Base-by-base conservation (phyloP, 1,140 invertebrate genomes). In the Drosophila novamexicana region DNA sequence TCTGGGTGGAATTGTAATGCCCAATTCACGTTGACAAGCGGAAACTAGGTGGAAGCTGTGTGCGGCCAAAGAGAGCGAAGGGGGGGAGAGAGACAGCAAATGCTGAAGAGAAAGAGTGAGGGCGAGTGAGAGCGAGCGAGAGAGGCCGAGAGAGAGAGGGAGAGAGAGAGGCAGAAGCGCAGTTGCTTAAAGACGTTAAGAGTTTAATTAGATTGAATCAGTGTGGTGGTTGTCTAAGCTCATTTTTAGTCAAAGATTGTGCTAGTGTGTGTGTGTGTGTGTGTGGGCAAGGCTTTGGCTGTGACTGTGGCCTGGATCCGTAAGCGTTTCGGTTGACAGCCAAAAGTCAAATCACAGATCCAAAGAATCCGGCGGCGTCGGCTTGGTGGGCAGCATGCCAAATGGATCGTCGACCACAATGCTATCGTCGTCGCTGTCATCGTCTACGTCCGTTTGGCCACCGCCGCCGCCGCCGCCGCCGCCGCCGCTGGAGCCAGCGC, bases 261-360 rank as follows among this genome's bases (percentile, higher is more conserved):
- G 76, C 75, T 62, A 42, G 50, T 59, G 62, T 63, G 40, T 7
- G 56, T 64, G 53, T 40, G 45, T 37, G 34, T 36, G 50, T 7
- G 7, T 29, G 16, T 34, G 40, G 34, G 36, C 22, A 37, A 47
- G 32, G 37, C 37, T 56, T 14, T 59, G 34, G 39, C 34, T 57
- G 14, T 57, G 34, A 39, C 53, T 29, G 14, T 36, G 50, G 40
- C 50, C 34, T 36, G 42, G 32, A 29, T 57, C 9, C 44, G 42
- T 29, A 47, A 36, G 9, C 42, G 18, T 45, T 7, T 82, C 79
- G 50, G 75, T 66, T 53, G 81, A 65, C 34, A 90, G 62, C 91
- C 91, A 92, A 74, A 92, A 90, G 69, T 91, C 91, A 91, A 92
- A 92, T 92, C 91, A 93, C 78, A 92, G 92, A 89, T 93, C 92